phyloP scores from a whole-genome alignment of 2,888 invertebrate species.

The Empis stercorea region DNA sequence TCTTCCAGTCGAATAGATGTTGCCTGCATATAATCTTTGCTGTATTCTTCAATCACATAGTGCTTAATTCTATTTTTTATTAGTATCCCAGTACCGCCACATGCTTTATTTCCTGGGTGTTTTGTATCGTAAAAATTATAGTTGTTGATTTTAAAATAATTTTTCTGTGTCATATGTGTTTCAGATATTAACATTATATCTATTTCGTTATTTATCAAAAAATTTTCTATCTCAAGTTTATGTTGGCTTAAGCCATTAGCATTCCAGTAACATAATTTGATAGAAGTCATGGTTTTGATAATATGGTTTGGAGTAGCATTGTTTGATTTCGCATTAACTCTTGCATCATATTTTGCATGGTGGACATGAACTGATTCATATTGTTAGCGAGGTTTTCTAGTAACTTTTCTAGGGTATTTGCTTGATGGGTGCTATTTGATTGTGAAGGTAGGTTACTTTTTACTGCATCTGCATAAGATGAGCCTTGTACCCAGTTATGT shows the following conservation, averaged over 20 bases:
- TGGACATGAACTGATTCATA: too few relatives aligned
- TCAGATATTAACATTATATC: background rate
- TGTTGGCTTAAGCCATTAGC: slow-evolving; percentile 4
- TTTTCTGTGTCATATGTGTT: background rate
- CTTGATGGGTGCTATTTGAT: too few relatives aligned
- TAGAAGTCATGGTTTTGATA: background rate
- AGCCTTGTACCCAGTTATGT: too few relatives aligned
- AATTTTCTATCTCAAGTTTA: background rate
- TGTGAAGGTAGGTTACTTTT: too few relatives aligned
- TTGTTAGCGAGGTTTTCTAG: too few relatives aligned
- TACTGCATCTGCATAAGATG: too few relatives aligned
- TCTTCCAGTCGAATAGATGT: background rate
- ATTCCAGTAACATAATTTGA: background rate
- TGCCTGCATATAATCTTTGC: background rate
- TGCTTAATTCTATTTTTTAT: slow-evolving; percentile 1
- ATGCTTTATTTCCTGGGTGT: background rate
- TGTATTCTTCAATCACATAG: too few relatives aligned
- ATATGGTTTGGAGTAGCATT: too few relatives aligned
- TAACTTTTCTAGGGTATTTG: too few relatives aligned
- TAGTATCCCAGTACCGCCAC: slow-evolving; percentile 1
- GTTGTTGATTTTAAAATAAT: background rate
- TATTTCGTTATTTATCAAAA: background rate
- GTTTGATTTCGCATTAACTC: too few relatives aligned
- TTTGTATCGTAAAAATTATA: slow-evolving; percentile 1
- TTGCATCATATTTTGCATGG: too few relatives aligned